Conservation (phyloP, 2,113 vertebrate genomes). For the Equus przewalskii region DNA sequence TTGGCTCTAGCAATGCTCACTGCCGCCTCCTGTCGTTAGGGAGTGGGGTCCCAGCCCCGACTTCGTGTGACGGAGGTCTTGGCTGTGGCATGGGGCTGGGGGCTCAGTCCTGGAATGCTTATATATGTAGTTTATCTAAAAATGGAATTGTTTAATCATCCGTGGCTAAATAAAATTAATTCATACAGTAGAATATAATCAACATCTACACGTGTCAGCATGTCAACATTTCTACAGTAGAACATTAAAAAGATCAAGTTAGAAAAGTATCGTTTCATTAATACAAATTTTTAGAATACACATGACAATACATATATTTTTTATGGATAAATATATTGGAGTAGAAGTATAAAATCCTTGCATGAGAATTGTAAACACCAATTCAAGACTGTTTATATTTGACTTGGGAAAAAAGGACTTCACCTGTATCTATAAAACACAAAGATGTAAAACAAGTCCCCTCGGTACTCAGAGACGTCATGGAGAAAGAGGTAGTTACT, state of each 20-base stretch:
- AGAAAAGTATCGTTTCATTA: not conserved
- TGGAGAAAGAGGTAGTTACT: not conserved
- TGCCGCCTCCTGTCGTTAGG: constrained; percentile 53
- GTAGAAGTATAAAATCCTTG: not conserved
- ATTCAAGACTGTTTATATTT: not conserved
- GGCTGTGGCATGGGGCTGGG: accelerated
- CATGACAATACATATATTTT: not conserved
- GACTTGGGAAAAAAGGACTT: not conserved
- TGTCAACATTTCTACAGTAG: not conserved
- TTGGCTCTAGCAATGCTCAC: constrained; percentile 65
- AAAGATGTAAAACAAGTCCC: not conserved
- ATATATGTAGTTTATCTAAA: not conserved
- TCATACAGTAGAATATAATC: not conserved
- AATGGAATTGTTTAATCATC: not conserved
- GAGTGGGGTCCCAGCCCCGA: not conserved
- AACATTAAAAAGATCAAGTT: not conserved
- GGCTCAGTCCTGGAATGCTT: accelerated
- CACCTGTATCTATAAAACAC: not conserved
- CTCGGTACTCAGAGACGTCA: not conserved
- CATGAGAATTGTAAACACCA: not conserved
- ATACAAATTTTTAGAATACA: not conserved
- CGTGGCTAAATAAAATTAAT: not conserved
- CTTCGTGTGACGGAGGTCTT: constrained; percentile 67
- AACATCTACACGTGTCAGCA: not conserved
- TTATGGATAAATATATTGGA: not conserved